These are phyloP conservation scores for Anguilla japonica DNA, from an alignment of 2,113 vertebrate genomes.

Conservation along the genomic window DNA sequence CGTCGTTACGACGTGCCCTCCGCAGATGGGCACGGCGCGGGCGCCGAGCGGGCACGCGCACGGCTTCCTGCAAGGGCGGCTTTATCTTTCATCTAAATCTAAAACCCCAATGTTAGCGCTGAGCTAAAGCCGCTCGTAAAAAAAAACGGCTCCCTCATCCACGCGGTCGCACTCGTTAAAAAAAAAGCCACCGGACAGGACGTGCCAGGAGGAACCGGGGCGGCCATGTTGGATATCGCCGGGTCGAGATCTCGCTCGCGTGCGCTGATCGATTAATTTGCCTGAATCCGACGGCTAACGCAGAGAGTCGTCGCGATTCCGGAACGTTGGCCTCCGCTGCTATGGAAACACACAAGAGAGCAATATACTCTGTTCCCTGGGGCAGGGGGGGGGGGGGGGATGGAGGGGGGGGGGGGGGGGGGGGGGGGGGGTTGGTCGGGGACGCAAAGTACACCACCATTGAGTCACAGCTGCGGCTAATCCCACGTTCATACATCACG, in stretches of 20 bases:
- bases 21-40: neutral
- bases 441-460: neutral
- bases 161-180: neutral
- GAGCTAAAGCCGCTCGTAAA: neutral
- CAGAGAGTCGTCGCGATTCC: neutral
- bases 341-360: neutral
- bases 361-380: too few species aligned
- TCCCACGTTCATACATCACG: slow-evolving; percentile 27
- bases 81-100: neutral
- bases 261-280: neutral
- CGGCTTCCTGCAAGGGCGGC: neutral
- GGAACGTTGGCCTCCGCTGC: neutral
- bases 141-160: neutral
- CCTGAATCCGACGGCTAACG: neutral
- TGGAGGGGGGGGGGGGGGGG: neutral
- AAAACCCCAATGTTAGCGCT: neutral
- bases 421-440: neutral
- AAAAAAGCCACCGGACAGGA: neutral
- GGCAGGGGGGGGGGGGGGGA: slow-evolving; percentile 1
- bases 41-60: neutral
- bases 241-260: neutral
- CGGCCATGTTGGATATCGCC: neutral
- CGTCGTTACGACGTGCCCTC: neutral
- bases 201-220: neutral
- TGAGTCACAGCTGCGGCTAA: slow-evolving; percentile 26